Percentiles rank a stretch among this genome's conserved stretches.
Conservation (phyloP, 2,888 invertebrate genomes). For the Stomorhina lunata region DNA sequence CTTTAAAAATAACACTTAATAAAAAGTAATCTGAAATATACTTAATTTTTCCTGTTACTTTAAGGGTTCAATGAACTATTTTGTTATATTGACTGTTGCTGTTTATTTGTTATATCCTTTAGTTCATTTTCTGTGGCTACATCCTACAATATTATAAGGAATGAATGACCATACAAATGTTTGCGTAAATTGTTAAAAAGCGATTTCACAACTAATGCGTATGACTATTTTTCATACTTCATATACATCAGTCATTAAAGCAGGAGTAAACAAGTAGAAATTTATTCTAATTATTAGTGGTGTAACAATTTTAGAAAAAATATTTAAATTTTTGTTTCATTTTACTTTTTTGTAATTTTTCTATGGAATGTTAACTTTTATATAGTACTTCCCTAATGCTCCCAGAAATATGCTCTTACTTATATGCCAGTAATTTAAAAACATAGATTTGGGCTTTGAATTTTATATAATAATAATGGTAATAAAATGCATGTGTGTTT, state of each 20-base stretch:
- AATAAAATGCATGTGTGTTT: background rate
- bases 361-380: too few species aligned
- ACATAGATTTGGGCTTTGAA: conserved; percentile 18
- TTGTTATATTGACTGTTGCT: background rate
- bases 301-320: background rate
- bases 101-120: conserved; percentile 7
- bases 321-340: background rate
- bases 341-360: too few species aligned
- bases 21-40: too few species aligned
- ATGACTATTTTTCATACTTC: background rate
- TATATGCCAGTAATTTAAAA: conserved; percentile 46
- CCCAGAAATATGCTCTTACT: background rate
- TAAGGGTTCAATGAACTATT: conserved; percentile 13
- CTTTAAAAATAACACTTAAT: too few species aligned
- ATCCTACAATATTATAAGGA: background rate
- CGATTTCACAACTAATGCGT: conserved; percentile 35
- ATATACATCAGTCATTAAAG: background rate
- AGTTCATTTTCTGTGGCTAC: background rate
- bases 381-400: background rate
- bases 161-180: conserved; percentile 42
- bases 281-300: background rate
- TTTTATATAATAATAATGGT: background rate
- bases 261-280: background rate
- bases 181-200: conserved; percentile 54
- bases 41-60: background rate